Evolutionary conservation across 2,113 vertebrate species (phyloP).

Genomic region (Turdus rufiventris): DNA sequence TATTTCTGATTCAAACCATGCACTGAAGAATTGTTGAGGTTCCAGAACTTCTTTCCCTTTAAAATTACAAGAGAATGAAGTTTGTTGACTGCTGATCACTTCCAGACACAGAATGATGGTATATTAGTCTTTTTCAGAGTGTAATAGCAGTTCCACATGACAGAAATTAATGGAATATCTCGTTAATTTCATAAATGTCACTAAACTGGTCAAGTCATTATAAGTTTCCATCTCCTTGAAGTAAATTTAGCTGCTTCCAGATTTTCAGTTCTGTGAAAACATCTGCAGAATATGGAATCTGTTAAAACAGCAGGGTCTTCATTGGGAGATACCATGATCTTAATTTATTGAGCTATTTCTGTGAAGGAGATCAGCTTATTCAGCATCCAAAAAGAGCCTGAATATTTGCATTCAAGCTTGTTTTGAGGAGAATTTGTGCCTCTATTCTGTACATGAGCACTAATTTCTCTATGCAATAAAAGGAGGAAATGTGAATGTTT

Average conservation of each 20-base stretch:
- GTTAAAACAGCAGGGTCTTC: neutral
- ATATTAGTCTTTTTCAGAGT: neutral
- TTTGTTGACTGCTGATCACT: slow-evolving; percentile 43
- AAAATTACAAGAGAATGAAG: slow-evolving; percentile 26
- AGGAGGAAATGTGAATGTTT: neutral
- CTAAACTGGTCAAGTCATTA: neutral
- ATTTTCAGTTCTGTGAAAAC: slow-evolving; percentile 5
- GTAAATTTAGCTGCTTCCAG: neutral
- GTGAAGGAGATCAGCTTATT: neutral
- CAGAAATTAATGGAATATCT: slow-evolving; percentile 13
- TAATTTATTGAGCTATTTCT: neutral
- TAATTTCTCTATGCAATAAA: neutral
- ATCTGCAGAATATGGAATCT: neutral
- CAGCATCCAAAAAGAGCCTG: neutral
- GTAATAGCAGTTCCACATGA: slow-evolving; percentile 6
- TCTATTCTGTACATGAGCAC: neutral
- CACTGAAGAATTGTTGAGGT: slow-evolving; percentile 23
- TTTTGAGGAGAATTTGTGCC: neutral
- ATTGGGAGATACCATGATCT: neutral
- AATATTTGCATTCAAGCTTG: neutral
- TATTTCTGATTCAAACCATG: slow-evolving; percentile 53
- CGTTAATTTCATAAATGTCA: slow-evolving; percentile 33
- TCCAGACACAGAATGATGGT: neutral
- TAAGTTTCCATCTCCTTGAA: slow-evolving; percentile 17
- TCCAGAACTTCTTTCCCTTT: slow-evolving; percentile 32